These are phyloP conservation scores for Hippoglossus stenolepis DNA, from an alignment of 2,113 vertebrate species.

Conservation along the genomic window DNA sequence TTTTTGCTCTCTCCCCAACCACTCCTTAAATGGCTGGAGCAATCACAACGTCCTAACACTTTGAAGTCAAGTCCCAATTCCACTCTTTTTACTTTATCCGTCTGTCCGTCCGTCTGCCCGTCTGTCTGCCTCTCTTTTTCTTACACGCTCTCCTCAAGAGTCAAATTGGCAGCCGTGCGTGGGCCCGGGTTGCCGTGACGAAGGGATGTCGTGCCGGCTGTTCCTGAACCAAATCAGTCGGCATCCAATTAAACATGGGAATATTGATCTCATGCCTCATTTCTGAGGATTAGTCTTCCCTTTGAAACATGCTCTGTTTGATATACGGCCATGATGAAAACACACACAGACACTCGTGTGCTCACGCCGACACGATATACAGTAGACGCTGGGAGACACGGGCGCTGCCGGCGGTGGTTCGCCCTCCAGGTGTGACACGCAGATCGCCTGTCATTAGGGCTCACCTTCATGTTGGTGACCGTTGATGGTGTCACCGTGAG, in stretches of 20 bases:
- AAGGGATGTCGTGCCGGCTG: slow-evolving; percentile 61
- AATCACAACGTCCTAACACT: slow-evolving; percentile 79
- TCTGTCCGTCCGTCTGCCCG: slow-evolving; percentile 34
- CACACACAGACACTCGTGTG: slow-evolving; percentile 3
- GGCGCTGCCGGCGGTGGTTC: slow-evolving; percentile 45
- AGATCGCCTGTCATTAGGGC: slow-evolving; percentile 66
- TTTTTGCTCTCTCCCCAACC: slow-evolving; percentile 69
- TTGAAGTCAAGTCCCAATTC: slow-evolving; percentile 80
- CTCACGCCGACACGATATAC: slow-evolving; percentile 14
- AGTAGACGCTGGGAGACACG: slow-evolving; percentile 64
- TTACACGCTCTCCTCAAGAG: slow-evolving; percentile 50
- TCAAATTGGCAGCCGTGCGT: slow-evolving; percentile 59
- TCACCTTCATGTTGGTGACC: slow-evolving; percentile 38
- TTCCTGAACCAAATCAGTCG: slow-evolving; percentile 72
- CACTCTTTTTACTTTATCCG: slow-evolving; percentile 64
- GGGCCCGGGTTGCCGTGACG: slow-evolving; percentile 61
- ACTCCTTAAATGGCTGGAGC: slow-evolving; percentile 76
- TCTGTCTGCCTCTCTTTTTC: slow-evolving; percentile 36
- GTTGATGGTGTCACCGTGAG: slow-evolving; percentile 58
- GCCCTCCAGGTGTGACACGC: slow-evolving; percentile 66
- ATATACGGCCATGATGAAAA: slow-evolving; percentile 62
- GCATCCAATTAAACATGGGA: slow-evolving; percentile 79
- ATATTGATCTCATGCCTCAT: slow-evolving; percentile 82
- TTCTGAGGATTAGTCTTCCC: slow-evolving; percentile 76
- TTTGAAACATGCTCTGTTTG: slow-evolving; percentile 73